Evolutionary conservation across 2,888 invertebrate genomes (phyloP), one percentile per base, ranked within the genome.

Genomic region (Orchestes rusci): DNA sequence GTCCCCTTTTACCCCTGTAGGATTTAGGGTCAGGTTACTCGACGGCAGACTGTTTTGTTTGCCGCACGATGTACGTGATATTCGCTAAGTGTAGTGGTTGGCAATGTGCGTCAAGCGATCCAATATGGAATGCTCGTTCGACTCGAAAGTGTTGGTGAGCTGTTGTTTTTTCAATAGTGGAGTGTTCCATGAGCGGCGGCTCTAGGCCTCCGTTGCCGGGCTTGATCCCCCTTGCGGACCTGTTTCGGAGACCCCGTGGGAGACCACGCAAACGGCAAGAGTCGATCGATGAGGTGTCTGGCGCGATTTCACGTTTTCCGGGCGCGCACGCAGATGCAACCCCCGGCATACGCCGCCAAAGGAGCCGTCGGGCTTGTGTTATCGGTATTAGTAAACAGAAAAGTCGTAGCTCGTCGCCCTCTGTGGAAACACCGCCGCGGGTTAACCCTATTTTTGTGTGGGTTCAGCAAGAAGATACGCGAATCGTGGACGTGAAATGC

Each of bases 361-460:
- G 66, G 63, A 64, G 69, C 62, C 66, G 64, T 59, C 62, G 62
- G 53, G 57, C 53, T 51, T 55, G 59, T 27, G 36, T 31, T 37
- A 16, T 23, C 27, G 35, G 39, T 46, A 38, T 46, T 46, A 32
- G 47, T 50, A 52, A 52, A 49, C 49, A 52, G 41, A n/a, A n/a
- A n/a, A 47, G 38, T 39, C 54, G 52, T 43, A 53, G 55, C 49
- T 53, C 59, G 45, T 59, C 63, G 39, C 62, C 60, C 31, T 67
- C 67, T 47, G 60, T 59, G 31, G 67, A 67, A 45, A 60, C 66
- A 58, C 68, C 76, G 40, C 74, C 83, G 57, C 78, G 80, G 48
- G 80, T 86, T 56, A 84, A 85, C 63, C 88, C 88, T 55, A 83
- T 89, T 54, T 89, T 89, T 69, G 75, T 89, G 56, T 89, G 88